Percentiles rank a stretch among this genome's conserved stretches.
These are phyloP conservation scores for Drosophila micromelanica DNA, from an alignment of 1,140 invertebrate species.

Conservation along the genomic window DNA sequence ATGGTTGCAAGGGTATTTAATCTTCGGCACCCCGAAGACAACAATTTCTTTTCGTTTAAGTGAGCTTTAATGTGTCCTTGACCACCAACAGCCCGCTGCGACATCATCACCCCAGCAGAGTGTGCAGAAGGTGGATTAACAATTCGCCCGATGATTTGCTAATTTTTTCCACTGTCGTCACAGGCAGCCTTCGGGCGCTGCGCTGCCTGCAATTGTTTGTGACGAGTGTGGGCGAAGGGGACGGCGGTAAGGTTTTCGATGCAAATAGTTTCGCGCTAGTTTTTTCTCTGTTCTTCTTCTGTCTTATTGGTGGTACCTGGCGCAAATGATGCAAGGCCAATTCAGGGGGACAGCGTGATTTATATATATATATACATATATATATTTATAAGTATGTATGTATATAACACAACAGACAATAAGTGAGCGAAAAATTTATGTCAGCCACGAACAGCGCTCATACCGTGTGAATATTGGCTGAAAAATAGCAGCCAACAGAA, in stretches of 20 bases:
- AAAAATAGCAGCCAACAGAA: constrained; percentile 22
- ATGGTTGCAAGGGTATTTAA: too few relatives aligned
- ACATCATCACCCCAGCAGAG: neutral
- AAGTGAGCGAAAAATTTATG: constrained; percentile 49
- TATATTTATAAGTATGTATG: constrained; percentile 18
- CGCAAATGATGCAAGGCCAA: constrained; percentile 72
- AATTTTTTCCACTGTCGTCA: constrained; percentile 57
- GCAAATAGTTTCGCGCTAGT: constrained; percentile 69
- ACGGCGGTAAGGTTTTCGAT: constrained; percentile 17
- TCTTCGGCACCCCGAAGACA: too few relatives aligned
- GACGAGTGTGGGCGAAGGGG: constrained; percentile 1
- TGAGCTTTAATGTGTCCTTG: constrained; percentile 38
- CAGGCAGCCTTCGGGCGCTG: constrained; percentile 67
- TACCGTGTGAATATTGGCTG: constrained; percentile 59
- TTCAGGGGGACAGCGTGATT: constrained; percentile 60
- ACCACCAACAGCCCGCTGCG: neutral
- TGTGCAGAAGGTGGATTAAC: constrained; percentile 34
- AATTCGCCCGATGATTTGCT: constrained; percentile 46
- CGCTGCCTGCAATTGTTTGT: constrained; percentile 51
- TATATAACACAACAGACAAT: constrained; percentile 29
- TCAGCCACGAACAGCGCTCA: constrained; percentile 49
- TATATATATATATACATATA: constrained; percentile 34
- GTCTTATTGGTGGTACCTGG: constrained; percentile 70
- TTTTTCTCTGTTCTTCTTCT: constrained; percentile 38
- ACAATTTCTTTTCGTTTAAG: neutral